These are phyloP conservation scores for Eilema caniola DNA, from an alignment of 2,888 invertebrate genomes.

Conservation along the genomic window DNA sequence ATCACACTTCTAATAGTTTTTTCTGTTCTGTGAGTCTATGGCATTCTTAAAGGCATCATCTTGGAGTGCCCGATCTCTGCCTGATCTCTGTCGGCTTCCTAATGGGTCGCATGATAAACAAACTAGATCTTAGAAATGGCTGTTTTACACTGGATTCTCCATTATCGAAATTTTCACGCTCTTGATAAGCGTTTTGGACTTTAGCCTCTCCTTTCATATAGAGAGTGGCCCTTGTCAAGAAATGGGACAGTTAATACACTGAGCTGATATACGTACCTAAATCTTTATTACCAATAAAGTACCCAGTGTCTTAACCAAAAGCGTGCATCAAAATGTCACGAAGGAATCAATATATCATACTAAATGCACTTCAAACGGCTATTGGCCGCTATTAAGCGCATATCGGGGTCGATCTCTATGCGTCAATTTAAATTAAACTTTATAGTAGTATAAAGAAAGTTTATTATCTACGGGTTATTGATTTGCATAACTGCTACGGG, in stretches of 20 bases:
- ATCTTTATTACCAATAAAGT: background rate
- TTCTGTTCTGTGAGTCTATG: no score
- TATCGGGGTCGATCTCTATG: slow-evolving; percentile 8
- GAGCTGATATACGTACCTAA: background rate
- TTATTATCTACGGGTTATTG: slow-evolving; percentile 29
- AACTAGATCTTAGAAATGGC: no score
- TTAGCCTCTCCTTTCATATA: no score
- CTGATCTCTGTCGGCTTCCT: no score
- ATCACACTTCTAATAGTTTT: no score
- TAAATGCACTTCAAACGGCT: slow-evolving; percentile 35
- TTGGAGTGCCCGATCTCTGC: no score
- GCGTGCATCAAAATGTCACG: slow-evolving; percentile 5
- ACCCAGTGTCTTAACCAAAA: background rate
- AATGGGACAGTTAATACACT: background rate
- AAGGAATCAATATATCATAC: slow-evolving; percentile 21
- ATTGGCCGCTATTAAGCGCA: slow-evolving; percentile 45
- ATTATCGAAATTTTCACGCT: no score
- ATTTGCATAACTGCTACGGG: slow-evolving; percentile 23
- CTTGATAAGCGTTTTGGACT: no score
- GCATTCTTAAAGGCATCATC: no score
- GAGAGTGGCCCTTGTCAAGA: background rate
- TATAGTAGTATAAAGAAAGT: slow-evolving; percentile 29
- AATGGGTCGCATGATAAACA: no score
- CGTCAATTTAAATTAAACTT: slow-evolving; percentile 40
- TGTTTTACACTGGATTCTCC: no score